Percentiles rank a stretch among this genome's conserved stretches.
These are phyloP conservation scores for Tinea trinotella DNA, from an alignment of 2,888 invertebrate species.

Conservation along the genomic window DNA sequence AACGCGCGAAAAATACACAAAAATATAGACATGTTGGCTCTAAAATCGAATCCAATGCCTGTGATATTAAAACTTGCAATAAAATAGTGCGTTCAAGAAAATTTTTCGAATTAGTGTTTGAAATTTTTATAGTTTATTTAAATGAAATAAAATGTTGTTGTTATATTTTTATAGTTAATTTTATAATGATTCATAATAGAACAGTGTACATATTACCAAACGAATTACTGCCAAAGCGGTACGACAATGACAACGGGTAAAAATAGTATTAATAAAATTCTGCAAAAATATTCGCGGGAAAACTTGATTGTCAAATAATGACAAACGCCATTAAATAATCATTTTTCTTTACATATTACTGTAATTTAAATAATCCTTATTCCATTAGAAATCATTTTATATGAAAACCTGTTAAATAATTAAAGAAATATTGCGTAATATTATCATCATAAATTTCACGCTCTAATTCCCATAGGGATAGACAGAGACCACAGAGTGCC, in stretches of 20 bases:
- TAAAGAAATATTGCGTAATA: too few species aligned
- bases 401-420: too few species aligned
- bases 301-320: too few species aligned
- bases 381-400: too few species aligned
- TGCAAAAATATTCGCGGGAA: neutral
- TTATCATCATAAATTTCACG: too few species aligned
- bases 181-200: slow-evolving; percentile 57
- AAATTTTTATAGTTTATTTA: slow-evolving; percentile 64
- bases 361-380: too few species aligned
- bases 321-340: too few species aligned
- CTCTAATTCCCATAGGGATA: too few species aligned
- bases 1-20: neutral
- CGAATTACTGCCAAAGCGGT: slow-evolving; percentile 61
- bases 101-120: slow-evolving; percentile 23
- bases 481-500: too few species aligned
- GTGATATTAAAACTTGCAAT: neutral
- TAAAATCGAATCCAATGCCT: neutral
- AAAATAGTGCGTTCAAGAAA: neutral
- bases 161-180: neutral
- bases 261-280: slow-evolving; percentile 21
- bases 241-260: slow-evolving; percentile 56
- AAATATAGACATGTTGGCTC: neutral
- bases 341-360: too few species aligned
- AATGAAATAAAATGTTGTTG: too few species aligned
- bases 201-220: slow-evolving; percentile 66